Conservation (phyloP, 2,888 invertebrate species). For the Hyposoter didymator region DNA sequence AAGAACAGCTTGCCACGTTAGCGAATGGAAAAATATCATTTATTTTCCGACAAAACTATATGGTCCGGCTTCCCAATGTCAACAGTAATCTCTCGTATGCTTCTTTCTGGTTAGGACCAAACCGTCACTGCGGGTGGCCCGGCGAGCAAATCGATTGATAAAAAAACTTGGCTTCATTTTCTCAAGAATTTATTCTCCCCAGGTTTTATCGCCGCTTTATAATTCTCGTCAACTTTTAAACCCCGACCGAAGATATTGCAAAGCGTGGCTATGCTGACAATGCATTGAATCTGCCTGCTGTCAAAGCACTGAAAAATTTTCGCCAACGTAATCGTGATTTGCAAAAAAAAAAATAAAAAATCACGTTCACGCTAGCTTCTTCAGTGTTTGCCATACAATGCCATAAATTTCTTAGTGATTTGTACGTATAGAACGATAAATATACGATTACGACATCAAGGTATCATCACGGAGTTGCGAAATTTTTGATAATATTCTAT, state of each 20-base stretch:
- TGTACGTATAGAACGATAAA: too few relatives aligned
- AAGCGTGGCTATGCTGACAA: neutral
- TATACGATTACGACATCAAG: too few relatives aligned
- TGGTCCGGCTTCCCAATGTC: too few relatives aligned
- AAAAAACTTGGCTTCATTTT: neutral
- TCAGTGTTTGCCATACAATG: neutral
- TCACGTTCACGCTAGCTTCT: neutral
- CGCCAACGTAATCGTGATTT: neutral
- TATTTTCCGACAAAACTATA: too few relatives aligned
- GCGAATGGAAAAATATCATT: too few relatives aligned
- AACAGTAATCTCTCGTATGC: too few relatives aligned
- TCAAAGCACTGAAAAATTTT: neutral
- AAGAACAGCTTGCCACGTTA: too few relatives aligned
- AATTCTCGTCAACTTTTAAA: neutral
- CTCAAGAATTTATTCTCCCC: neutral
- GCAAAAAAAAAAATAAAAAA: neutral
- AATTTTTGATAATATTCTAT: neutral
- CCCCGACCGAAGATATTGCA: neutral
- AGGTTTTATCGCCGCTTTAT: neutral
- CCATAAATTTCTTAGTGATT: neutral
- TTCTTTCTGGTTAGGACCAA: too few relatives aligned
- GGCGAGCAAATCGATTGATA: too few relatives aligned
- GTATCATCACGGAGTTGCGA: neutral
- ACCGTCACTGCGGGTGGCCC: too few relatives aligned
- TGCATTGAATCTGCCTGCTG: neutral